phyloP scores from a whole-genome alignment of 1,140 invertebrate species.

The Drosophila aff. region DNA sequence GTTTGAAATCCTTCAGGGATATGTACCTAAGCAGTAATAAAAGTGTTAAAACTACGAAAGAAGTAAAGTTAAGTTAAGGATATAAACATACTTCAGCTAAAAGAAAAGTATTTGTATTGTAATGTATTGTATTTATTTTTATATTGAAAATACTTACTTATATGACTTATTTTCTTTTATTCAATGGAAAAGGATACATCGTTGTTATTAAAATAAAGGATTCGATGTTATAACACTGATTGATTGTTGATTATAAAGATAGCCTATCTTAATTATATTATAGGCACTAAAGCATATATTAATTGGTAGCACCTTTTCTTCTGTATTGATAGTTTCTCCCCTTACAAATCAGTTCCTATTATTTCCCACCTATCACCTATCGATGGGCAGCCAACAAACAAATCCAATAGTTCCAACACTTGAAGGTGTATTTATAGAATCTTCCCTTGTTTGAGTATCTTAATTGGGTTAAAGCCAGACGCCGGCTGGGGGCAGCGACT shows the following conservation, averaged over 20 bases:
- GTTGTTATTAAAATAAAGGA: background rate
- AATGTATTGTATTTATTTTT: too few relatives aligned
- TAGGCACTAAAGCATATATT: background rate
- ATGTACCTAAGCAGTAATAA: too few relatives aligned
- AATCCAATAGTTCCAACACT: constrained; percentile 47
- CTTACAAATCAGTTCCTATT: constrained; percentile 32
- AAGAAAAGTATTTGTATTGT: too few relatives aligned
- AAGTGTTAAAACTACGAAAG: too few relatives aligned
- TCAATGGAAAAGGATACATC: too few relatives aligned
- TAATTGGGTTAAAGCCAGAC: constrained; percentile 35
- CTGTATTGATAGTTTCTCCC: background rate
- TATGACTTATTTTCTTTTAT: background rate
- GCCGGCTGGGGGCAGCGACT: constrained; percentile 42
- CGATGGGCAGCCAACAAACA: constrained; percentile 19
- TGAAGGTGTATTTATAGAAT: constrained; percentile 40
- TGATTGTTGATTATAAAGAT: background rate
- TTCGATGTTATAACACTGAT: background rate
- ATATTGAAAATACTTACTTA: background rate
- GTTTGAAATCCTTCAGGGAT: too few relatives aligned
- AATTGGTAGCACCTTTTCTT: background rate
- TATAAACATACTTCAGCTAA: too few relatives aligned
- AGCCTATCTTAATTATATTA: constrained; percentile 2
- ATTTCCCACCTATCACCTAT: constrained; percentile 31
- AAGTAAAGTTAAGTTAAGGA: too few relatives aligned
- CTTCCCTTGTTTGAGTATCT: constrained; percentile 27